Evolutionary conservation across 2,797 vertebrate species (phyloP).

Genomic region (Pitangus sulphuratus): DNA sequence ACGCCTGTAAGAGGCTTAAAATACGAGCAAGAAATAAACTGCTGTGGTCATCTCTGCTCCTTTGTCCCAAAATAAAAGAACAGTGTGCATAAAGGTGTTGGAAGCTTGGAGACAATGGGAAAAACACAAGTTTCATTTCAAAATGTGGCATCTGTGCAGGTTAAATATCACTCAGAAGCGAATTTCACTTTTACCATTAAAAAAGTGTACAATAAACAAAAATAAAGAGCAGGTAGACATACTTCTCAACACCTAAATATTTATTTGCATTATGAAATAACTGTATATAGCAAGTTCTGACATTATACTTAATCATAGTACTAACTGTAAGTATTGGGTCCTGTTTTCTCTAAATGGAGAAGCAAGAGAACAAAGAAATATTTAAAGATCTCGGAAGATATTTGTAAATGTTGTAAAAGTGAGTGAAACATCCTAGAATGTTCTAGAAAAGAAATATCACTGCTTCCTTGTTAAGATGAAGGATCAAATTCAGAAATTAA

Average conservation of each 20-base stretch:
- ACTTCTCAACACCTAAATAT: background rate
- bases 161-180: background rate
- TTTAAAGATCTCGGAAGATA: background rate
- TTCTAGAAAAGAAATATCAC: background rate
- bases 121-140: background rate
- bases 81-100: background rate
- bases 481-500: background rate
- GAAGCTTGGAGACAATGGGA: background rate
- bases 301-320: background rate
- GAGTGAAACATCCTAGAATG: background rate
- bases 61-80: background rate
- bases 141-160: background rate
- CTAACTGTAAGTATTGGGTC: background rate
- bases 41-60: background rate
- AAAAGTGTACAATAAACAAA: background rate
- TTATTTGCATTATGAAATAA: background rate
- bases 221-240: fast-evolving
- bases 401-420: background rate
- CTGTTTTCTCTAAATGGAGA: background rate
- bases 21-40: background rate
- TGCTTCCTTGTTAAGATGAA: background rate
- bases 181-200: background rate
- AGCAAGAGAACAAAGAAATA: background rate
- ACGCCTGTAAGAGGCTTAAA: background rate
- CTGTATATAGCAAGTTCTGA: background rate